Percentiles rank a stretch among this genome's conserved stretches.
Conservation (phyloP, 2,888 invertebrate species). For the Rhodophaea formosa region DNA sequence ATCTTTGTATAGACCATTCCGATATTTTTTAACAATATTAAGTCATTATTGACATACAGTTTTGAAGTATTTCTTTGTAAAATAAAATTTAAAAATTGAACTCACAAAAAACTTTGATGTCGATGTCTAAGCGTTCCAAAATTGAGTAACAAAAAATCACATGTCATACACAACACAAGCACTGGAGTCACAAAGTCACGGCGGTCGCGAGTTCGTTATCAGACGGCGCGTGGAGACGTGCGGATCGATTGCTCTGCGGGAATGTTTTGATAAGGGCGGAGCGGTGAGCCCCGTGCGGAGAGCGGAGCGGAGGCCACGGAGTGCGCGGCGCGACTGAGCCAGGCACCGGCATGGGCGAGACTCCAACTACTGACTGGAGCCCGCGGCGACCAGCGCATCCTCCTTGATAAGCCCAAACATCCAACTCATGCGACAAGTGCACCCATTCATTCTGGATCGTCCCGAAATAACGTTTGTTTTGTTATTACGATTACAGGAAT, state of each 20-base stretch:
- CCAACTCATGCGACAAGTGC: conserved; percentile 54
- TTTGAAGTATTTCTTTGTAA: too few species aligned
- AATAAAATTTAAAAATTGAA: neutral
- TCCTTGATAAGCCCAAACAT: conserved; percentile 40
- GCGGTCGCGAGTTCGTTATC: conserved; percentile 54
- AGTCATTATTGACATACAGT: too few species aligned
- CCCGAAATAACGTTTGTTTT: conserved; percentile 36
- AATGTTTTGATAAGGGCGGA: conserved; percentile 65
- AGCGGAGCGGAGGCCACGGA: conserved; percentile 49
- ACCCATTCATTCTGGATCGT: conserved; percentile 57
- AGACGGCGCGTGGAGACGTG: conserved; percentile 55
- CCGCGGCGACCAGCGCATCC: conserved; percentile 3
- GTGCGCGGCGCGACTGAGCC: conserved; percentile 69
- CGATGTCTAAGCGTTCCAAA: conserved; percentile 22
- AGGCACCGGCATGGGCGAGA: conserved; percentile 1
- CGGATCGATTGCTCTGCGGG: conserved; percentile 73
- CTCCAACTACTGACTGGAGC: neutral
- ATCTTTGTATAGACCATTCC: too few species aligned
- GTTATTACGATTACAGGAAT: conserved; percentile 4
- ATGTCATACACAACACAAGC: conserved; percentile 57
- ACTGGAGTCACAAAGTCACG: conserved; percentile 64
- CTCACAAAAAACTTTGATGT: conserved; percentile 18
- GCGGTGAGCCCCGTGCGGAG: conserved; percentile 30
- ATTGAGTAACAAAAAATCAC: conserved; percentile 39
- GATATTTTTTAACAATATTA: too few species aligned